Base-by-base conservation (phyloP, 1,140 invertebrate genomes). In the Pantala flavescens region DNA sequence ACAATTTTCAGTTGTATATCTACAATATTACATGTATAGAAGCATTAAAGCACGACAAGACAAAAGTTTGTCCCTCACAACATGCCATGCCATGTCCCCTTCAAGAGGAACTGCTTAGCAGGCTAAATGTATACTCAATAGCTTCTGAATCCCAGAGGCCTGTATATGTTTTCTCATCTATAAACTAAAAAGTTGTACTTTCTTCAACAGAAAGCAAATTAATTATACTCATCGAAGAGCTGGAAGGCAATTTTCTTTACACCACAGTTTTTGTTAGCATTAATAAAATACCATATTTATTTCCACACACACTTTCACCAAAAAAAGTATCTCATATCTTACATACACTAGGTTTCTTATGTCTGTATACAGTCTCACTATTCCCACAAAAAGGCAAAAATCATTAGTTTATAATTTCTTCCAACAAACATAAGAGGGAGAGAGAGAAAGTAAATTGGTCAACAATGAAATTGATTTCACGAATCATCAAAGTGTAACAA, bases 1-100 rank as follows among this genome's bases (percentile, higher is more conserved):
- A 63, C 49, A 63, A 21, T 63, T 63, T 63, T 63, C 49, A 63
- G 49, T 63, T 63, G 49, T 63, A 63, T 63, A 63, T 63, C 49
- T 63, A 63, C 49, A 63, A 63, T 63, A 63, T 63, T 63, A 63
- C 49, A 63, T 63, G 49, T 63, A 63, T 63, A 63, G 49, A 63
- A 63, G 49, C 49, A 63, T 63, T 63, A 7, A 63, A 63, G 49
- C 49, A 63, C 49, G 49, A 63, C 49, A 63, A 63, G 49, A 63
- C 49, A 63, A 19, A 63, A 63, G 49, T 63, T 63, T 63, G 49
- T 63, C 49, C 49, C 49, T 36, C 49, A 63, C 49, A 63, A 63
- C n/a, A 63, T 63, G 49, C 49, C n/a, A 63, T 63, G 49, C 49
- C 28, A 19, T 63, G n/a, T 63, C n/a, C 49, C 49, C 49, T 63